Base-by-base conservation (phyloP, 2,113 vertebrate species). In the Pontoporia blainvillei region DNA sequence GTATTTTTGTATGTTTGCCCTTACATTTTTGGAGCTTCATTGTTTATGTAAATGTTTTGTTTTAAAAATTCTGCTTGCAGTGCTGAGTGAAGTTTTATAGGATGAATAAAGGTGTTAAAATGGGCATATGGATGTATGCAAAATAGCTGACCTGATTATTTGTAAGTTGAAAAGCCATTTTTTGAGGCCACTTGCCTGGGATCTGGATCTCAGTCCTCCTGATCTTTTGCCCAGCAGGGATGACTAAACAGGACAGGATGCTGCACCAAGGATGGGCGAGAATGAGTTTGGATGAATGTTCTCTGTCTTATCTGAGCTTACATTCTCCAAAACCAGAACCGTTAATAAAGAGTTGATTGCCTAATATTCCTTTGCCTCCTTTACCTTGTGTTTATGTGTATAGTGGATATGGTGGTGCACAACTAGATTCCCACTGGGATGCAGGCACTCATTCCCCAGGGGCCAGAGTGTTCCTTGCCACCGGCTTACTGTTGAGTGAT, bases 11-110 rank as follows among this genome's bases (percentile, higher is more conserved):
- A 31, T 54, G 61, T 86, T 73, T 92, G 54, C 39, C n/a, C 23
- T 89, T 71, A 72, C 7, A 57, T 64, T 89, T 89, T 95, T 49
- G 79, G 67, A 89, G 66, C 25, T n/a, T 86, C 34, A 10, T 78
- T 54, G 54, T 90, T 92, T 91, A 91, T 94, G 91, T 54, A 79
- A 96, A 75, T 69, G 75, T 71, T 93, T 91, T 96, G 86, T 78
- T 96, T 96, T 94, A 31, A 86, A 94, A 93, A 96, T 86, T 89
- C 61, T 67, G 34, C 71, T 94, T 85, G 11, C 46, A 23, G 86
- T 79, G 79, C 66, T 67, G 61, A 83, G 31, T 64, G 66, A 90
- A 86, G 69, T 71, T 96, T 78, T 72, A 64, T 57, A 72, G 36
- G 54, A 67, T 34, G 25, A 92, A 86, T 86, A 67, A 83, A 83